These are phyloP conservation scores for Disparrhopalites patrizii DNA, from an alignment of 2,888 invertebrate species.

Conservation along the genomic window DNA sequence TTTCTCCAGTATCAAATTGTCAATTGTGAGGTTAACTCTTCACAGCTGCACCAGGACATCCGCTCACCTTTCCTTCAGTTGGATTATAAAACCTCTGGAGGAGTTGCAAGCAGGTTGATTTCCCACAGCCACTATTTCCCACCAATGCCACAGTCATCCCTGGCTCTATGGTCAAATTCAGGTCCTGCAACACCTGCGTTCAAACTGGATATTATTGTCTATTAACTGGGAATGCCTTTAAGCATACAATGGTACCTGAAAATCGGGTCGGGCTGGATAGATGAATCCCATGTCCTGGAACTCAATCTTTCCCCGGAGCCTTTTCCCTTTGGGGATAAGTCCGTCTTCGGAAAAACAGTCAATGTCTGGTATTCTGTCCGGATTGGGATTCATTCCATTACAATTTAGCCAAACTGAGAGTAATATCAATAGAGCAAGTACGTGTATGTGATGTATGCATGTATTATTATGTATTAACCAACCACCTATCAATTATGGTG, in stretches of 20 bases:
- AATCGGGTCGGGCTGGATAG: conserved; percentile 54
- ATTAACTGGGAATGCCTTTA: background rate
- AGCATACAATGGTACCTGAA: conserved; percentile 42
- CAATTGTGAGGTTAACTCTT: no score
- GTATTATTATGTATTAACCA: no score
- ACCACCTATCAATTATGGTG: conserved; percentile 12
- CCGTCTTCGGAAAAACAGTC: conserved; percentile 53
- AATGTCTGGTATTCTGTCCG: conserved; percentile 50
- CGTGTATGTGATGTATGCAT: no score
- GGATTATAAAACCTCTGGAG: conserved; percentile 50
- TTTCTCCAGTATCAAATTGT: no score
- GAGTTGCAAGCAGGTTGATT: conserved; percentile 50
- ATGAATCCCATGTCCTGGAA: conserved; percentile 53
- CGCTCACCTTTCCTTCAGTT: conserved; percentile 40
- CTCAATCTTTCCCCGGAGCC: conserved; percentile 51
- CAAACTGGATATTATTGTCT: no score
- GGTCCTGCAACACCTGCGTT: conserved; percentile 38
- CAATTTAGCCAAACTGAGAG: no score
- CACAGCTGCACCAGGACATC: no score
- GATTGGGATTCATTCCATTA: no score
- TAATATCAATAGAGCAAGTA: no score
- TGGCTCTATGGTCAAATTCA: conserved; percentile 39
- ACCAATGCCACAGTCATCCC: conserved; percentile 42
- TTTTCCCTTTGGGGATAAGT: conserved; percentile 47
- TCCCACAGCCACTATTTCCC: conserved; percentile 50